phyloP scores from a whole-genome alignment of 2,888 invertebrate species.

The Leptinotarsa haldemani region DNA sequence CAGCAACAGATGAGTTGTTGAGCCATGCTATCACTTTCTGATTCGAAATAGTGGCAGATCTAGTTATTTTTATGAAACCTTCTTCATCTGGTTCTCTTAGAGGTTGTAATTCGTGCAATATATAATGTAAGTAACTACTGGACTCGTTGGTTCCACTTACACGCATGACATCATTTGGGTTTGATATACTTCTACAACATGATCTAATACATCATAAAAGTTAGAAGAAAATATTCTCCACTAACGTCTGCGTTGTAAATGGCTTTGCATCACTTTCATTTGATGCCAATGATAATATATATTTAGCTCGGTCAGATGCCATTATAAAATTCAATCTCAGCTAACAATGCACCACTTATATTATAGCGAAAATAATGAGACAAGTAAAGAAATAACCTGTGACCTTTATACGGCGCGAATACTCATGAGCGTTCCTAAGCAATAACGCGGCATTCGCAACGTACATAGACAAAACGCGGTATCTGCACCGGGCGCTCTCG shows the following conservation, averaged over 20 bases:
- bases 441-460: too few species aligned
- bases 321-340: background rate
- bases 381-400: background rate
- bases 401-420: too few species aligned
- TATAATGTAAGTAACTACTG: too few species aligned
- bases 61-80: background rate
- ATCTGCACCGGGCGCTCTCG: too few species aligned
- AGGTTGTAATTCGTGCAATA: too few species aligned
- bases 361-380: background rate
- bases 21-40: background rate
- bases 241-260: background rate
- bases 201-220: background rate
- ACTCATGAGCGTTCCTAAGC: too few species aligned
- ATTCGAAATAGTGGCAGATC: background rate
- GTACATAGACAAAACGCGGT: too few species aligned
- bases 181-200: background rate
- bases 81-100: background rate
- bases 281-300: background rate
- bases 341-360: background rate
- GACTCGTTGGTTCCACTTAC: background rate
- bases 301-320: background rate
- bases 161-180: background rate
- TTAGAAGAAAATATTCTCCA: background rate
- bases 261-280: background rate
- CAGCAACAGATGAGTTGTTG: background rate